Evolutionary conservation across 2,888 invertebrate species (phyloP).

Genomic region (Luperina nickerlii): DNA sequence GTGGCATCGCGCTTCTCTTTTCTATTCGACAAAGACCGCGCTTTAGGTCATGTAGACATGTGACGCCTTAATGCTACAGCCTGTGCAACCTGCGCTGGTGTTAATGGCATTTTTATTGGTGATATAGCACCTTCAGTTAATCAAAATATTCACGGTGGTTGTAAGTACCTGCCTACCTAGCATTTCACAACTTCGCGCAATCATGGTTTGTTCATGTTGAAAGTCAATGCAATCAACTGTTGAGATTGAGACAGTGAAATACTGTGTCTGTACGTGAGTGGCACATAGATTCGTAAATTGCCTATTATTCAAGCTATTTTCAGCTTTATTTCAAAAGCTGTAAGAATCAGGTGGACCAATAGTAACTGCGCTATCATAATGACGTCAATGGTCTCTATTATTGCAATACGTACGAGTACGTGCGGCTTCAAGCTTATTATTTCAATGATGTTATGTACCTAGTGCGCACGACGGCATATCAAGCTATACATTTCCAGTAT

Average conservation of each 20-base stretch:
- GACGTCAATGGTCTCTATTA: constrained; percentile 49
- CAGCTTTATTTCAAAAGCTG: constrained; percentile 26
- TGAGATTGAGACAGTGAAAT: constrained; percentile 59
- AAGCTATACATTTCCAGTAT: neutral
- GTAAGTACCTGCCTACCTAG: constrained; percentile 5
- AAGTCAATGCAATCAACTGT: constrained; percentile 63
- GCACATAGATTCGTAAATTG: constrained; percentile 12
- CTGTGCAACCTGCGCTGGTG: too few relatives aligned
- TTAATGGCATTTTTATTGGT: too few relatives aligned
- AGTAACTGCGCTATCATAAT: constrained; percentile 22
- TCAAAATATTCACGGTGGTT: constrained; percentile 3
- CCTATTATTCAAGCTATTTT: constrained; percentile 15
- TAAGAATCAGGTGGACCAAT: constrained; percentile 6
- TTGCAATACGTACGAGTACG: constrained; percentile 17
- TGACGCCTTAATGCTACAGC: too few relatives aligned
- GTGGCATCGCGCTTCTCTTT: too few relatives aligned
- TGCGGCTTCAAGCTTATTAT: constrained; percentile 1
- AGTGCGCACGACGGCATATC: neutral
- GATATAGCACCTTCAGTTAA: too few relatives aligned
- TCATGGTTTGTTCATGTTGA: constrained; percentile 57
- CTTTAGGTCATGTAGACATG: too few relatives aligned
- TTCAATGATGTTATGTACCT: neutral
- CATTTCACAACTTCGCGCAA: constrained; percentile 57
- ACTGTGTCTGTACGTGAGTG: constrained; percentile 43
- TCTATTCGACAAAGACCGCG: too few relatives aligned